phyloP scores from a whole-genome alignment of 2,888 invertebrate genomes.

The Apoda limacodes region DNA sequence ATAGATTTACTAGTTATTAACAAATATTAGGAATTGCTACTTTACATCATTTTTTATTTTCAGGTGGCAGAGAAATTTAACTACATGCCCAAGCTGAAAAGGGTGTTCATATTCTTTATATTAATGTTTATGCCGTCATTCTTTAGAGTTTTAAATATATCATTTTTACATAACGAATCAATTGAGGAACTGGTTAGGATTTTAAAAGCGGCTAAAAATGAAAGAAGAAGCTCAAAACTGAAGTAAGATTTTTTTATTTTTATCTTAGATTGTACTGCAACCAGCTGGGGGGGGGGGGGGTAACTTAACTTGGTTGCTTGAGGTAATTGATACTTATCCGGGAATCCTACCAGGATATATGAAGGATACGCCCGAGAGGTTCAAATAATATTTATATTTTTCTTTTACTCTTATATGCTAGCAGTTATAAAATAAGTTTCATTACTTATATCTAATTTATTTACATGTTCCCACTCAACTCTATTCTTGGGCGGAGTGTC shows the following conservation, averaged over 20 bases:
- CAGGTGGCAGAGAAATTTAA: constrained; percentile 57
- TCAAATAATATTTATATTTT: too few relatives aligned
- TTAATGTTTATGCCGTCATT: constrained; percentile 44
- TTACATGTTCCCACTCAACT: too few relatives aligned
- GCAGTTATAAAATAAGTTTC: too few relatives aligned
- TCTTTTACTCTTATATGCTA: too few relatives aligned
- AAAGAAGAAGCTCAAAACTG: constrained; percentile 35
- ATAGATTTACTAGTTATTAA: neutral
- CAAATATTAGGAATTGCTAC: neutral
- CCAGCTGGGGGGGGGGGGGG: too few relatives aligned
- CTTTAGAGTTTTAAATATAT: constrained; percentile 37
- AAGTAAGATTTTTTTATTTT: constrained; percentile 30
- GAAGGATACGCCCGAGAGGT: too few relatives aligned
- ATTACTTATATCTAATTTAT: too few relatives aligned
- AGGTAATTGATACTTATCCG: too few relatives aligned
- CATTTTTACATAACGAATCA: constrained; percentile 42
- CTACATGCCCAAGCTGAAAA: constrained; percentile 39
- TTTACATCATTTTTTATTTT: constrained; percentile 18
- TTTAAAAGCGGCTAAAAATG: constrained; percentile 45
- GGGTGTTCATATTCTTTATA: constrained; percentile 35
- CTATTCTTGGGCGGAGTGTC: too few relatives aligned
- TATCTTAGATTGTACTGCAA: too few relatives aligned
- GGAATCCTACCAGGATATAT: too few relatives aligned
- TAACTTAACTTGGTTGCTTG: too few relatives aligned
- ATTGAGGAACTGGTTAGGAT: constrained; percentile 42